phyloP scores from a whole-genome alignment of 2,888 invertebrate species.

The Latrodectus hesperus region DNA sequence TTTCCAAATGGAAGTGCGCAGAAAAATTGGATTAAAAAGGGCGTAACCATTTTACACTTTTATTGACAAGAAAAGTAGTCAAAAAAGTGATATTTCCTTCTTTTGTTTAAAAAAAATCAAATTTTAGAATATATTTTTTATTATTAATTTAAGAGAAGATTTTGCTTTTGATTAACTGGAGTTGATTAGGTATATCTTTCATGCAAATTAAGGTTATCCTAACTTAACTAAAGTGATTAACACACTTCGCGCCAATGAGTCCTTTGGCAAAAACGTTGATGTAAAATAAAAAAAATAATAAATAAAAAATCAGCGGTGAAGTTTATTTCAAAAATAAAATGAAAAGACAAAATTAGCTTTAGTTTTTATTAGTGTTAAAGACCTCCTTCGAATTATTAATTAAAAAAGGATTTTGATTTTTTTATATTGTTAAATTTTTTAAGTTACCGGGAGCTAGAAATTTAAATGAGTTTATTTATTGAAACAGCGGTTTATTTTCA shows the following conservation, averaged over 20 bases:
- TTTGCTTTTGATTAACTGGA: background rate
- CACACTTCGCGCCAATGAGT: background rate
- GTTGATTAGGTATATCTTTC: background rate
- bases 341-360: background rate
- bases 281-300: no score
- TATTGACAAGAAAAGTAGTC: background rate
- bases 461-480: no score
- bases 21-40: slow-evolving; percentile 5
- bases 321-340: no score
- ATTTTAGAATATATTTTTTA: background rate
- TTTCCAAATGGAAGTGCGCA: background rate
- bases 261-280: background rate
- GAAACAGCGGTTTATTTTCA: no score
- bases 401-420: background rate
- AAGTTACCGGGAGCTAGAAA: no score
- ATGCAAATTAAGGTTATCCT: background rate
- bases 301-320: no score
- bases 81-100: background rate
- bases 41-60: slow-evolving; percentile 1
- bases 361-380: background rate
- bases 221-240: background rate
- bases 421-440: no score
- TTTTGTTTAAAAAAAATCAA: background rate
- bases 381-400: background rate
- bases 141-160: background rate